A percentile compares a stretch with the other conserved stretches of the same genome.
Evolutionary conservation across 2,797 vertebrate genomes (phyloP).

Genomic region (Phataginus tetradactyla): DNA sequence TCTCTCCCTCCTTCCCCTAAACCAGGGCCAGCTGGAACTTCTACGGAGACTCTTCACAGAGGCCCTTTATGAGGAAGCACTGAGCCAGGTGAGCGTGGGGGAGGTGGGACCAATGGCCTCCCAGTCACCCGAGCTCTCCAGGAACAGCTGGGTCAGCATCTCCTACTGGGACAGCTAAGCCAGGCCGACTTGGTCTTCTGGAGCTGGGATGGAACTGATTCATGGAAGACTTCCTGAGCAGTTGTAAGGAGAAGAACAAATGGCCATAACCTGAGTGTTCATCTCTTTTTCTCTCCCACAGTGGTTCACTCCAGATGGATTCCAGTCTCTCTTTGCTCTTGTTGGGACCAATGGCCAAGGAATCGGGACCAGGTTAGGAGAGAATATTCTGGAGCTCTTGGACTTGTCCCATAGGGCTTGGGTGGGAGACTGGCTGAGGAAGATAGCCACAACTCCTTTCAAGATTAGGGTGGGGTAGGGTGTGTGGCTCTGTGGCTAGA

Average conservation of each 20-base stretch:
- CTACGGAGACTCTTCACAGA: conserved; percentile 92
- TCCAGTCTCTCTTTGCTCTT: conserved; percentile 95
- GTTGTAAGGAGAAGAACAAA: background rate
- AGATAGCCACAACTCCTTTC: background rate
- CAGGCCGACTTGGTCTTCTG: background rate
- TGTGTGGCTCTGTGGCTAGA: background rate
- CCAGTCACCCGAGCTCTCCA: background rate
- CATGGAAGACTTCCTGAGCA: background rate
- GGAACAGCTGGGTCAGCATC: background rate
- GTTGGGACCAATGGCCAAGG: conserved; percentile 99
- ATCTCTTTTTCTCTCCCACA: conserved; percentile 80
- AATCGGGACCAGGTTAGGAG: conserved; percentile 96
- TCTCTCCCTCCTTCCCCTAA: conserved; percentile 45
- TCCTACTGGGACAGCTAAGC: background rate
- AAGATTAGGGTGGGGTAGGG: background rate
- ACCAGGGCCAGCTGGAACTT: conserved; percentile 94
- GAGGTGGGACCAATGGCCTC: background rate
- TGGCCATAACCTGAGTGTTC: background rate
- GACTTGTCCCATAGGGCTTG: background rate
- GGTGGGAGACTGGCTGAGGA: background rate
- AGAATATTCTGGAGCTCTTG: background rate
- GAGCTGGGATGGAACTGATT: background rate
- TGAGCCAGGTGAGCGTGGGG: conserved; percentile 91
- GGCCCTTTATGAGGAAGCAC: conserved; percentile 93
- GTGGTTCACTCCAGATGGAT: conserved; percentile 98